Percentiles rank a stretch among this genome's conserved stretches.
These are phyloP conservation scores for Eleutherodactylus coqui DNA, from an alignment of 2,797 vertebrate species.

Conservation along the genomic window DNA sequence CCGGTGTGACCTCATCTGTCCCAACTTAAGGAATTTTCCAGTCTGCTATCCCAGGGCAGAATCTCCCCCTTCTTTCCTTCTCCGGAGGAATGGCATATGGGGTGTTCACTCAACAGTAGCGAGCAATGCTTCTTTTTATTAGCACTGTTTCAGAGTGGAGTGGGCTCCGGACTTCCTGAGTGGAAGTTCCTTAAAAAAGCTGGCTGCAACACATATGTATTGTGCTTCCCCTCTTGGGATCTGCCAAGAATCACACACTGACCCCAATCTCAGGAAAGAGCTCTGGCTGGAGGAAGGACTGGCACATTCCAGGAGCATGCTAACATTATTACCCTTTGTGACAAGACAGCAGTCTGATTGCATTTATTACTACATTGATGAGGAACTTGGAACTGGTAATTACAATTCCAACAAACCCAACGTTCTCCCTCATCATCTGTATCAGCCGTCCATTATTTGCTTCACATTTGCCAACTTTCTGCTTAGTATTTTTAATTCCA, in stretches of 20 bases:
- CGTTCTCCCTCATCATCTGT: too few relatives aligned
- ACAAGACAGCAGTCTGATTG: neutral
- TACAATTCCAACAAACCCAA: neutral
- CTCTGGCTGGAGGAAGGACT: conserved; percentile 28
- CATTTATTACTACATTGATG: neutral
- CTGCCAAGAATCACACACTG: conserved; percentile 62
- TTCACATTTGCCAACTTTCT: neutral
- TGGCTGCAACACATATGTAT: conserved; percentile 66
- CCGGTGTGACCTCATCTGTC: conserved; percentile 37
- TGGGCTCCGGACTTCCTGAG: conserved; percentile 64
- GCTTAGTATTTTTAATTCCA: neutral
- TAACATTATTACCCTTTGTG: neutral
- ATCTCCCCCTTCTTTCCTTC: neutral
- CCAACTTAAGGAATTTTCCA: conserved; percentile 34
- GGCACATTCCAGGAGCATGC: conserved; percentile 17
- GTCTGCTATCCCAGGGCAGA: neutral
- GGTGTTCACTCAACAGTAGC: conserved; percentile 18
- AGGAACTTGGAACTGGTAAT: neutral
- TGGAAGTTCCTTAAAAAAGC: conserved; percentile 58
- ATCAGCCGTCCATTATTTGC: neutral
- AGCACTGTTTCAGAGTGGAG: conserved; percentile 18
- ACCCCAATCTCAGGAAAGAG: conserved; percentile 50
- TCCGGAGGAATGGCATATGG: conserved; percentile 5
- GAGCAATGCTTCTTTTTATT: conserved; percentile 40
- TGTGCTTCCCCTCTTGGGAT: conserved; percentile 60